Percentiles rank a stretch among this genome's conserved stretches.
phyloP scores from a whole-genome alignment of 2,888 invertebrate genomes.

The Sepioteuthis lessoniana region DNA sequence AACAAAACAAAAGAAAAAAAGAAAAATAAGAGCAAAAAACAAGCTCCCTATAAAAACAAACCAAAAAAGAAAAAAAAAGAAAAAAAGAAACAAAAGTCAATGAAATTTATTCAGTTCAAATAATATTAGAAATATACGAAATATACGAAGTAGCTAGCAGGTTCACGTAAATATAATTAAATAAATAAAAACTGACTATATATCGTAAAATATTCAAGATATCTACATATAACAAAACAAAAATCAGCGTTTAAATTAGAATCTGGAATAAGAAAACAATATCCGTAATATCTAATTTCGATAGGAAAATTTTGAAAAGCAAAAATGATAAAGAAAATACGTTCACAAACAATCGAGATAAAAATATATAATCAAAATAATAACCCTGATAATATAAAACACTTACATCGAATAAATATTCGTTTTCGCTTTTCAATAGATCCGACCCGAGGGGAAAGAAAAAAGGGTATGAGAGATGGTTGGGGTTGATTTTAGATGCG shows the following conservation, averaged over 20 bases:
- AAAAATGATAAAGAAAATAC: background rate
- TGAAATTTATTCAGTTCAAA: background rate
- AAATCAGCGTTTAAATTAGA: background rate
- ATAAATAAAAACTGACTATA: background rate
- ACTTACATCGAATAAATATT: constrained; percentile 33
- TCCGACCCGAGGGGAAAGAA: background rate
- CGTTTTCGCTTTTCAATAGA: constrained; percentile 15
- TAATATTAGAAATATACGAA: background rate
- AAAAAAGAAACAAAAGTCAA: background rate
- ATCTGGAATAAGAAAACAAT: background rate
- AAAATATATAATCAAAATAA: background rate
- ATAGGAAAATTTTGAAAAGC: background rate
- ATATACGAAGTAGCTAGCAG: background rate
- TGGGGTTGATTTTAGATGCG: background rate
- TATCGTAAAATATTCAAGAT: background rate
- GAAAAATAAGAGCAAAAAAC: too few relatives aligned
- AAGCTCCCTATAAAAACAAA: too few relatives aligned
- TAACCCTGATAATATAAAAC: constrained; percentile 33
- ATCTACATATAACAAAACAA: background rate
- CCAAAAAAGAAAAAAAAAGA: too few relatives aligned
- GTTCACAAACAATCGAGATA: background rate
- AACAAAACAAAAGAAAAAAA: too few relatives aligned
- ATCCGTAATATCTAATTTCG: background rate
- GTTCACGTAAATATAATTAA: background rate
- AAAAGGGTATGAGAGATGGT: background rate